Evolutionary conservation across 2,888 invertebrate species (phyloP).

Genomic region (Amblyjoppa proteus): DNA sequence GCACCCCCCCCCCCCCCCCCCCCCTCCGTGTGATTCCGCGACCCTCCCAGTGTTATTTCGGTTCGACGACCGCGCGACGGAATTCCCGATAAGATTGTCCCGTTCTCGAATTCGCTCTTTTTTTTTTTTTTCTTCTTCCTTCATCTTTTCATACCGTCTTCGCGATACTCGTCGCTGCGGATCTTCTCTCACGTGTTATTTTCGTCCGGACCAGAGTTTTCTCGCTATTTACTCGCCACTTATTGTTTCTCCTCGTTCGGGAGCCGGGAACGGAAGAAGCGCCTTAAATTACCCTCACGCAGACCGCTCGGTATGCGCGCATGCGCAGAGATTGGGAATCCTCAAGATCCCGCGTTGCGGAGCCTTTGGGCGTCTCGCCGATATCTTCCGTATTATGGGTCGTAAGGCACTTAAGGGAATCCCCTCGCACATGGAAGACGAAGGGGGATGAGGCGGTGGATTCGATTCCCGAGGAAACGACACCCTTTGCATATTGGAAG

Average conservation of each 20-base stretch:
- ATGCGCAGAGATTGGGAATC: conserved; percentile 38
- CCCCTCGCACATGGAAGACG: neutral
- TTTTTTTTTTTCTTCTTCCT: neutral
- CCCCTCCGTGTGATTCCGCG: neutral
- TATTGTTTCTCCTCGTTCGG: neutral
- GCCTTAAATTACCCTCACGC: conserved; percentile 31
- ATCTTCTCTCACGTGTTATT: conserved; percentile 29
- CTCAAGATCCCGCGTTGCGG: conserved; percentile 5
- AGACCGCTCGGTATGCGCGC: neutral
- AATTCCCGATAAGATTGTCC: conserved; percentile 24
- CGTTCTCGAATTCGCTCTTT: conserved; percentile 18
- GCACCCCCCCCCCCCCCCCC: neutral
- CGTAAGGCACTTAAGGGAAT: conserved; percentile 15
- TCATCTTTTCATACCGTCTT: neutral
- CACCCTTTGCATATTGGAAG: too few species aligned
- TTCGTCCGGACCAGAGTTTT: conserved; percentile 1
- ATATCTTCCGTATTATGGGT: neutral
- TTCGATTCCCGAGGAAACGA: neutral
- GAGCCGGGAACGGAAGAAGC: neutral
- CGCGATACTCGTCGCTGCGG: conserved; percentile 19
- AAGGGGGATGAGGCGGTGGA: neutral
- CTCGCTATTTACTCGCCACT: neutral
- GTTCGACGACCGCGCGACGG: conserved; percentile 60
- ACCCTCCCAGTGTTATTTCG: conserved; percentile 62
- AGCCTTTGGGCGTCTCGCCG: neutral